Evolutionary conservation across 2,113 vertebrate genomes (phyloP), one percentile per base, ranked within the genome.

Genomic region (Cinclus mexicanus): DNA sequence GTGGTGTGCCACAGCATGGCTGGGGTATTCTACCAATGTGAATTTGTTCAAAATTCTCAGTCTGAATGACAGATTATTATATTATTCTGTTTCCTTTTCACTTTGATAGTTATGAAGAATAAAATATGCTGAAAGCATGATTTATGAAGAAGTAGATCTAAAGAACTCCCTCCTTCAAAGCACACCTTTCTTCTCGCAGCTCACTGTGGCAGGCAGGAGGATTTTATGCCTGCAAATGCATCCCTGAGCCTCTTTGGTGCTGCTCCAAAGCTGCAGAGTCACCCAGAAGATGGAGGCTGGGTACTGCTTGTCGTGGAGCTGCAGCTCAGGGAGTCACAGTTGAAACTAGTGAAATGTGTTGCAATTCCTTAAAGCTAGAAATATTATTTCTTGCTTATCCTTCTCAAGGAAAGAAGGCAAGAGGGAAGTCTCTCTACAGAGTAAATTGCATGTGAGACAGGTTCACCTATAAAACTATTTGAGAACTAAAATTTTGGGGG

Each of bases 61-160:
- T 70, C 49, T 90, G 84, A 93, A 90, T 76, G 68, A 19, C 47
- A 84, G 11, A 44, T 90, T 57, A 78, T 72, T 59, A 63, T 53
- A 55, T 52, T 52, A 87, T 81, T 94, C 61, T 83, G 55, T 68
- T 89, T 84, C 15, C 37, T 76, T 94, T 93, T 70, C 42, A 50
- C 56, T 93, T 85, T 71, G 69, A 70, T 52, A 71, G 59, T 69
- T 86, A 65, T 81, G 49, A 94, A 87, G 52, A 93, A 93, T 94
- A 92, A 83, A 93, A 94, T 53, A 94, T 91, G 72, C 52, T 82
- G 81, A 71, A 78, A 94, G 50, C 63, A 74, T 94, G 56, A 92
- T 88, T 91, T 92, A 87, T 80, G 92, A 78, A 87, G 41, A 31
- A 53, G 31, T 64, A 91, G 55, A 89, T 90, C 88, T 94, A 83